Evolutionary conservation across 1,140 invertebrate species (phyloP), one percentile per base, ranked within the genome.

Genomic region (Diprion similis): DNA sequence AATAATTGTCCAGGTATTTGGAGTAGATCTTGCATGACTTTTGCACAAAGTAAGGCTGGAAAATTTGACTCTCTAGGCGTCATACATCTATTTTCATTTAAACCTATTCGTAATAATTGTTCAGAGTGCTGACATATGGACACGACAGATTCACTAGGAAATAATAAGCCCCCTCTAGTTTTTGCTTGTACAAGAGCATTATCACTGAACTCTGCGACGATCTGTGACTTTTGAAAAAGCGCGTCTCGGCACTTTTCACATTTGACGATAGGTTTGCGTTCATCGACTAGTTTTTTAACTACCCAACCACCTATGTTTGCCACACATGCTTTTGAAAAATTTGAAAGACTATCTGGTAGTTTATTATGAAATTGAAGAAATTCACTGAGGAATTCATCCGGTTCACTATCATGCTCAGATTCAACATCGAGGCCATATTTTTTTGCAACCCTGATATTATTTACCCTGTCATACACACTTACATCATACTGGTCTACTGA

Each of bases 371-470:
- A 6, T 24, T 24, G 24, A 6, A 24, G 24, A 24, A 24, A 24
- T 24, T 24, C 24, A 24, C 24, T 24, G 24, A 24, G 24, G 24
- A 24, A 24, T 24, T 24, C 6, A 24, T 24, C 24, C 24, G 24
- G 24, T 1, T 24, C 6, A 24, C 24, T 24, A 24, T 24, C 24
- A 24, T 24, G 24, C 1, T 24, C 6, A 24, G 6, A 2, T 24
- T 24, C 24, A 24, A 69, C 18, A 15, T 70, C 70, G 15, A 74
- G 46, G 1, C 72, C 74, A 66, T 75, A 78, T 59, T 78, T 78
- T 72, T 74, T 72, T 19, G 46, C 66, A n/a, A 76, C 47, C 24
- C 46, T 10, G 37, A 64, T 45, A 74, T 76, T 76, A 0, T 11
- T 51, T 3, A 70, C 64, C 11, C 18, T 7, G 10, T 73, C 59